These are phyloP conservation scores for Echinometra lucunter DNA, from an alignment of 53 echinoderm and acorn worm species.

Conservation along the genomic window DNA sequence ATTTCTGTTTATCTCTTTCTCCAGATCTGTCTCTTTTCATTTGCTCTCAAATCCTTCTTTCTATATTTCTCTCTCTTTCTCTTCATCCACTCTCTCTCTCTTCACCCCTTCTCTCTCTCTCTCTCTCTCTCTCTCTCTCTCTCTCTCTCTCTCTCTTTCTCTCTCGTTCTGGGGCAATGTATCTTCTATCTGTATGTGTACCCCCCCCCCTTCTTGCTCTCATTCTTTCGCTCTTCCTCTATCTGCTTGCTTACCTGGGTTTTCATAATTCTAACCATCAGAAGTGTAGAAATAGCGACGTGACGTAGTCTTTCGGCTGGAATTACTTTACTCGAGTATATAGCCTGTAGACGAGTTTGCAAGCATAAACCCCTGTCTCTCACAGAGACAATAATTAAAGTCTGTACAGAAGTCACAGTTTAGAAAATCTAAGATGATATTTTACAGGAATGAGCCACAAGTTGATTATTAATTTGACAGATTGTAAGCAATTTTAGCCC, in stretches of 20 bases:
- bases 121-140: background rate
- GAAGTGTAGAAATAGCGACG: too few species aligned
- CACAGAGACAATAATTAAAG: background rate
- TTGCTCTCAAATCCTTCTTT: background rate
- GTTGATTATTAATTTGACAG: background rate
- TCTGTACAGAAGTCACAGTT: background rate
- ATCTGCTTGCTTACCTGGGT: background rate
- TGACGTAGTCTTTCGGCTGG: too few species aligned
- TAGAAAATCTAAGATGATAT: background rate
- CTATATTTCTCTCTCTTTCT: background rate
- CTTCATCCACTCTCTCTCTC: too few species aligned
- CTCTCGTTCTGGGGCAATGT: background rate
- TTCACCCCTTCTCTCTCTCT: background rate
- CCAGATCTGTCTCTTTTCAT: background rate
- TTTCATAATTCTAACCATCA: background rate
- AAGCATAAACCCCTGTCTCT: too few species aligned
- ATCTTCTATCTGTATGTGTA: too few species aligned
- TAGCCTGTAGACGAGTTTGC: too few species aligned
- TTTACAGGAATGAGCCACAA: background rate
- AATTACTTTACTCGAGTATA: too few species aligned
- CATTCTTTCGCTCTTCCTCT: background rate
- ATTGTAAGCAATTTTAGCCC: background rate
- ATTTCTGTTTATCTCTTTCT: background rate
- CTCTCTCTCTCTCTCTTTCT: background rate
- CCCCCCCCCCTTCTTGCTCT: too few species aligned